Percentiles rank a stretch among this genome's conserved stretches.
Conservation (phyloP, 2,797 vertebrate species). For the Scolopax bukidnonensis region DNA sequence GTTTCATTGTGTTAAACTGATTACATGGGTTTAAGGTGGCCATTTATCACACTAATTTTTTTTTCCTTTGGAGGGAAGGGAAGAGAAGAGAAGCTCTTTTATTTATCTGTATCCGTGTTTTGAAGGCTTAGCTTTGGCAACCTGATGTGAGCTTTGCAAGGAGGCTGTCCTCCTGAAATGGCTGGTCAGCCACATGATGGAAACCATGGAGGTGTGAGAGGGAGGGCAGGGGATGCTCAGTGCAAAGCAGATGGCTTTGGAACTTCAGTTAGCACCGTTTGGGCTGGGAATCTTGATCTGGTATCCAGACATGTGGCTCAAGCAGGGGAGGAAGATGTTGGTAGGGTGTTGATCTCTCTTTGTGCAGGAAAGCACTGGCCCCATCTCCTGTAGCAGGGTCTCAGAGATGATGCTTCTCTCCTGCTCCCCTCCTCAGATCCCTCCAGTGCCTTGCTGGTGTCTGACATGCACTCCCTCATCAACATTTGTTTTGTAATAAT, state of each 20-base stretch:
- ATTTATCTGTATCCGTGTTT: background rate
- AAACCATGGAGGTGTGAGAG: background rate
- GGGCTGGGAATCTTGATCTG: background rate
- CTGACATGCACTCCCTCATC: background rate
- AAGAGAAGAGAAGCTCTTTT: background rate
- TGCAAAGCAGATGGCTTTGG: background rate
- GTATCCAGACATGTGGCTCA: fast-evolving
- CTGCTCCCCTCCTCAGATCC: fast-evolving
- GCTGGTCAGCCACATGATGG: fast-evolving
- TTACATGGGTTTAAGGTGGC: conserved; percentile 44
- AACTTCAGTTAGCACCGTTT: fast-evolving
- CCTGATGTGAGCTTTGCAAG: background rate
- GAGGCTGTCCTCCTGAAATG: background rate
- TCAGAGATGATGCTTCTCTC: background rate
- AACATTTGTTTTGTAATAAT: background rate
- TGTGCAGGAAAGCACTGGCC: background rate
- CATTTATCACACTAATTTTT: conserved; percentile 31
- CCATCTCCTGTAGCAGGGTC: fast-evolving
- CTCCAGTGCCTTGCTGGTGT: fast-evolving
- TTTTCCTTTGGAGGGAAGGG: conserved; percentile 8
- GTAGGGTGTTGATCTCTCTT: background rate
- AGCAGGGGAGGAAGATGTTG: background rate
- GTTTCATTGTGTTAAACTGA: conserved; percentile 25
- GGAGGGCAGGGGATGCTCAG: background rate
- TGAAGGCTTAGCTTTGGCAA: background rate